Base-by-base conservation (phyloP, 2,888 invertebrate species). In the Aspidiotus rigidus region DNA sequence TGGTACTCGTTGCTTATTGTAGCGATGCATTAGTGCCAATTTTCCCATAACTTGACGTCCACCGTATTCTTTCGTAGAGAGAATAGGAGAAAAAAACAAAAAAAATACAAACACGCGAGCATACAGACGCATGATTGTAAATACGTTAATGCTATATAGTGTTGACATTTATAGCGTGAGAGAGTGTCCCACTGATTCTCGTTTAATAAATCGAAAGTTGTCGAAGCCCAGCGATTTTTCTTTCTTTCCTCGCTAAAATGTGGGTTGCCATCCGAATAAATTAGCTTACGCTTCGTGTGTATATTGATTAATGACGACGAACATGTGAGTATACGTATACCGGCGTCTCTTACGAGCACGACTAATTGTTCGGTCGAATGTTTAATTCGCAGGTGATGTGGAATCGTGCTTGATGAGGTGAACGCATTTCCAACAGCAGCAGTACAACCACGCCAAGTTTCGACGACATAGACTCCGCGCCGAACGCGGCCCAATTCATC, bases 211-310 rank as follows among this genome's bases (percentile, higher is more conserved):
- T 49, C 49, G 49, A 49, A 49, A 49, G 49, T 49, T 49, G n/a
- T 49, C 49, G 10, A 13, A 13, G 11, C 49, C 10, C 11, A 49
- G 49, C 49, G 49, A 49, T 13, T 49, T 49, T 49, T n/a, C n/a
- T 11, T 13, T 49, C 28, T 28, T 28, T 28, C 28, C 28, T 28
- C 28, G 28, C 28, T 28, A 28, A 49, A 49, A 49, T 49, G 49
- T 49, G 49, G 49, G 49, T 49, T 49, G n/a, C 49, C n/a, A n/a
- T 11, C 49, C 49, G 49, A 49, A 49, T 49, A 49, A 49, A 49
- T 49, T 49, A 49, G n/a, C 49, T 2, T n/a, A n/a, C 10, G 28
- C 28, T 28, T n/a, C 49, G 49, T 13, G 49, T 49, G 49, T 49
- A 6, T 49, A 49, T n/a, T 11, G 10, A 49, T 49, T 49, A 13